Evolutionary conservation across 2,888 invertebrate genomes (phyloP), one percentile per base, ranked within the genome.

Genomic region (Lochmaea capreae): DNA sequence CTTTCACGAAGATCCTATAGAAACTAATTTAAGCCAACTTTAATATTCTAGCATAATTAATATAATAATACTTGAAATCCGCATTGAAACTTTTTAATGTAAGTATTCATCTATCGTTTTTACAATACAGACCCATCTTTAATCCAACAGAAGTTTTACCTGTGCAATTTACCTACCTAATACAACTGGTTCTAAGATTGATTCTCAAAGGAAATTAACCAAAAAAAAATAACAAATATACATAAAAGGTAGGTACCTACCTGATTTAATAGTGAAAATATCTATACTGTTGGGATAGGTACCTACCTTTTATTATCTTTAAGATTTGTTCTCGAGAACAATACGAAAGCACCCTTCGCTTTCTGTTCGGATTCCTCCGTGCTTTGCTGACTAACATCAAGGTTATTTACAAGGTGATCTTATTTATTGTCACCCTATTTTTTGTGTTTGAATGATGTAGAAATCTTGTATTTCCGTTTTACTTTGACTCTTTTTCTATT

Each of bases 261-360:
- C 54, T 54, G 54, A 54, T 54, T 54, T 54, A 9, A 54, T 18
- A 54, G 54, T 54, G 18, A 54, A 54, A 54, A 54, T 18, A 16
- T 54, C 54, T 54, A 10, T 54, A 9, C 18, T 16, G 10, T 54
- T 16, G 16, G 54, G 18, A 16, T 14, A n/a, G n/a, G n/a, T n/a
- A 54, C 16, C 18, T 16, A 54, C 18, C 16, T 54, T 54, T 61
- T 61, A 61, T 61, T 61, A 39, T 39, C 61, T 39, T 33, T 6
- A 33, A 61, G 54, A 61, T 61, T 63, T 42, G 42, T 43, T 43
- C 62, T 11, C 16, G 43, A 43, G 43, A 16, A 61, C n/a, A 43
- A 42, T 43, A 10, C 11, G 10, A 18, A 63, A 39, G 43, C 62
- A 63, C 62, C 62, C 62, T 43, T 42, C 62, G 43, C 12, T 63